Base-by-base conservation (phyloP, 2,797 vertebrate genomes). In the Gymnothorax javanicus region DNA sequence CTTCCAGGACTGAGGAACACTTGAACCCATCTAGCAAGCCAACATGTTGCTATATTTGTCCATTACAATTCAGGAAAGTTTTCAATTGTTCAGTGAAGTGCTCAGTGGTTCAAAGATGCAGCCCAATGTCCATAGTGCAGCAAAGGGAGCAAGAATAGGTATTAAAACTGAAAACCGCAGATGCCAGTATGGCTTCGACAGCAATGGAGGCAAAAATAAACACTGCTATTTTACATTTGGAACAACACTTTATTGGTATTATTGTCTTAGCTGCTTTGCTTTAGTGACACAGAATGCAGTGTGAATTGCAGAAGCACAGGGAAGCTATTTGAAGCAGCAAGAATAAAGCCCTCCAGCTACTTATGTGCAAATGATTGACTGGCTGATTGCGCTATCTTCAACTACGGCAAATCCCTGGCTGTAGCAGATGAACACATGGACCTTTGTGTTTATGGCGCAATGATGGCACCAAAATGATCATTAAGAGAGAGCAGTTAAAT, bases 11-110 rank as follows among this genome's bases (percentile, higher is more conserved):
- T 91, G 94, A 95, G 94, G 94, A 94, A 94, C 93, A 95, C 96
- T 96, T 97, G 95, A 97, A 96, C 96, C 93, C 95, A 96, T 96
- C 97, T 96, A 97, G 93, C 90, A 94, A 82, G 87, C 77, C 92
- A 88, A 90, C 92, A 90, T 90, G 89, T 86, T 86, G 87, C 85
- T 77, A 13, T 87, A 90, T 90, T 89, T 92, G 92, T 92, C 92
- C 89, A 64, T 20, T 25, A 77, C 77, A 81, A 87, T 60, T 56
- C 27, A 43, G 60, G 54, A 67, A 56, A 27, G 8, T 58, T 83
- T 86, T 58, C 54, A 82, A 67, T 82, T 25, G n/a, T 71, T 67
- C 84, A 75, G 5, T 90, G 20, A n/a, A 60, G 83, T 81, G 86
- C 84, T 92, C 90, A 89, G 84, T 90, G 88, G 88, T 84, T 79